Conservation (phyloP, 2,797 vertebrate species). For the Orientallactaga sibirica region DNA sequence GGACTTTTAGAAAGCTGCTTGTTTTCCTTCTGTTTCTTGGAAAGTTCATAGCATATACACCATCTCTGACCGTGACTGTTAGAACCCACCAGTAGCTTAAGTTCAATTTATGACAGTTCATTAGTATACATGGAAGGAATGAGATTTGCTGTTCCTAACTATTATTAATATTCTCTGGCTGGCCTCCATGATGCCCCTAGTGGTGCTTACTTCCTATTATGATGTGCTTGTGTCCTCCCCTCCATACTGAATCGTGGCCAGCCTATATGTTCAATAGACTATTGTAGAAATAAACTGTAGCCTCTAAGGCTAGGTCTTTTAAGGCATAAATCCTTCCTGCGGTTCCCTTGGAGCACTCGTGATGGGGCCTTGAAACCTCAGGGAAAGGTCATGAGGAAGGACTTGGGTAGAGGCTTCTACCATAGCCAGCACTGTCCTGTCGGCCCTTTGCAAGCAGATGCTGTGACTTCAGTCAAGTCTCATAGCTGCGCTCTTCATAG, state of each 20-base stretch:
- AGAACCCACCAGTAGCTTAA: conserved; percentile 1
- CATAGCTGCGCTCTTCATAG: not conserved
- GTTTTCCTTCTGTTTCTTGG: conserved; percentile 9
- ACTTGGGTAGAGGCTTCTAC: not conserved
- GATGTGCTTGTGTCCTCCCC: not conserved
- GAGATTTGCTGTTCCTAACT: conserved; percentile 3
- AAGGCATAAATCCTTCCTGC: not conserved
- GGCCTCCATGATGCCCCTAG: not conserved
- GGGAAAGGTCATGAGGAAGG: not conserved
- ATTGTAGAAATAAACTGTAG: not conserved
- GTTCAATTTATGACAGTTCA: conserved; percentile 26
- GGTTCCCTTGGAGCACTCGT: too few relatives aligned
- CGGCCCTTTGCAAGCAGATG: not conserved
- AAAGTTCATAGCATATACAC: not conserved
- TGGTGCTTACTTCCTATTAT: not conserved
- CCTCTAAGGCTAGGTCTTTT: not conserved
- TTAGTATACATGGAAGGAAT: not conserved
- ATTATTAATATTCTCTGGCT: not conserved
- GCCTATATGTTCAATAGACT: not conserved
- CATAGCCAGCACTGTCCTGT: not conserved
- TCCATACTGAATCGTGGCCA: not conserved
- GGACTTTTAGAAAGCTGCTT: conserved; percentile 74
- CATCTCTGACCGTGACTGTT: conserved; percentile 12
- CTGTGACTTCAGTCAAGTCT: not conserved
- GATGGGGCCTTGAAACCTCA: not conserved